Evolutionary conservation across 2,113 vertebrate species (phyloP).

Genomic region (Dicerorhinus sumatrensis): DNA sequence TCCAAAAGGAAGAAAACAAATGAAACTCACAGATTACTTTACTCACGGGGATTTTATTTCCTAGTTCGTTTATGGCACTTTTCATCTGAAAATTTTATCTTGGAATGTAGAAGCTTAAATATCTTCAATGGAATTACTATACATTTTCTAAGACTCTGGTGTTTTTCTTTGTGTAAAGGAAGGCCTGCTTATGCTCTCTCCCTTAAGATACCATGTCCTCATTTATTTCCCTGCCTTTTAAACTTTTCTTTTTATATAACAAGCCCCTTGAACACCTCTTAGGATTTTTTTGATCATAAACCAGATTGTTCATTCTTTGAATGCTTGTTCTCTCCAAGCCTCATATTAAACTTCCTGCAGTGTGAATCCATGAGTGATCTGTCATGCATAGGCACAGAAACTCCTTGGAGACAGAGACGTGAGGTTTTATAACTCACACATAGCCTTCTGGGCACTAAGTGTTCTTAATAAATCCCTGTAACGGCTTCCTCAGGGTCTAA

Average conservation of each 20-base stretch:
- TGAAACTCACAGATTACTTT: slow-evolving; percentile 66
- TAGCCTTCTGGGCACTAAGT: slow-evolving; percentile 63
- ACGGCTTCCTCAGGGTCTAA: slow-evolving; percentile 49
- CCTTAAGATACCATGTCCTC: slow-evolving; percentile 78
- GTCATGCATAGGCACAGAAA: slow-evolving; percentile 59
- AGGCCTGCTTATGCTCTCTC: slow-evolving; percentile 54
- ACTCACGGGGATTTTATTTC: slow-evolving; percentile 69
- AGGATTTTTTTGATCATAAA: slow-evolving; percentile 75
- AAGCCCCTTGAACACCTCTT: slow-evolving; percentile 79
- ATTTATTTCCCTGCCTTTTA: slow-evolving; percentile 78
- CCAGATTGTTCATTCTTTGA: slow-evolving; percentile 77
- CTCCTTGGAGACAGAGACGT: slow-evolving; percentile 62
- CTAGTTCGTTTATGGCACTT: slow-evolving; percentile 67
- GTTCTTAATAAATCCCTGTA: slow-evolving; percentile 65
- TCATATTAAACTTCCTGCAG: slow-evolving; percentile 71
- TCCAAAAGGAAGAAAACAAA: slow-evolving; percentile 68
- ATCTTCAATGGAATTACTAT: slow-evolving; percentile 77
- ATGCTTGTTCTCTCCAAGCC: slow-evolving; percentile 74
- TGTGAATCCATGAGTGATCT: slow-evolving; percentile 67
- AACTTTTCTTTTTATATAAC: slow-evolving; percentile 75
- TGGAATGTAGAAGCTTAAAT: slow-evolving; percentile 68
- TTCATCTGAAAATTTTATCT: slow-evolving; percentile 79
- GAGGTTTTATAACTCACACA: slow-evolving; percentile 42
- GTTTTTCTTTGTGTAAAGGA: slow-evolving; percentile 72
- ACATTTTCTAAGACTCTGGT: slow-evolving; percentile 67